Evolutionary conservation across 2,113 vertebrate species (phyloP), one percentile per base, ranked within the genome.

Genomic region (Melanotaenia duboulayi): DNA sequence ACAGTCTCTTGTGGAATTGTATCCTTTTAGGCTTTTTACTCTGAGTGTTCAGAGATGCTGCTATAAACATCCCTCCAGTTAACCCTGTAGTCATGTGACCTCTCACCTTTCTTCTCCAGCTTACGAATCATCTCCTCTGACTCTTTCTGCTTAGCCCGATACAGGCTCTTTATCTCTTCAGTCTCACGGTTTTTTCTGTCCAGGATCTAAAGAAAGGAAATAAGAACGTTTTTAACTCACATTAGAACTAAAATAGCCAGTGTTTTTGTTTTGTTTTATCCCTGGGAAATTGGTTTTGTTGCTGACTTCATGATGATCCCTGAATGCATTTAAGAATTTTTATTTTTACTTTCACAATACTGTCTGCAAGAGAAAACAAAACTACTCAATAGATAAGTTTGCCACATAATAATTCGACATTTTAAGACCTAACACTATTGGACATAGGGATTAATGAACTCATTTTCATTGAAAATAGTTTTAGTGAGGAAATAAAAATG

Each of bases 71-170:
- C 73, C 68, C 74, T 74, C 70, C 64, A 46, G 57, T 85, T 71
- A 64, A 70, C 79, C 57, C 65, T 39, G 40, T 63, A 71, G 39
- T 74, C 67, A 42, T 2, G 14, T 52, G 70, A 87, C 75, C 83
- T 76, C 84, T 94, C 92, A 99, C 98, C 97, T 97, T 96, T 99
- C 83, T 92, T 97, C 92, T 99, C 96, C 86, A 99, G 94, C 68
- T 94, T 96, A 80, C 89, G 93, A 76, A 95, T 93, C 0, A 59
- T 92, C 23, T 98, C 96, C 46, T 99, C 97, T 0, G 88, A 89
- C 87, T 98, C 97, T 65, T 91, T 95, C 90, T 95, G 95, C 82
- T 96, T 98, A 68, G 59, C 91, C 75, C 90, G 90, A 74, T 96
- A 94, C 59, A 93, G 16, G 23, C 81, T 90, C 91, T 99, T 99